A percentile compares a stretch with the other conserved stretches of the same genome.
phyloP scores from a whole-genome alignment of 2,113 vertebrate genomes.

The Eublepharis macularius region DNA sequence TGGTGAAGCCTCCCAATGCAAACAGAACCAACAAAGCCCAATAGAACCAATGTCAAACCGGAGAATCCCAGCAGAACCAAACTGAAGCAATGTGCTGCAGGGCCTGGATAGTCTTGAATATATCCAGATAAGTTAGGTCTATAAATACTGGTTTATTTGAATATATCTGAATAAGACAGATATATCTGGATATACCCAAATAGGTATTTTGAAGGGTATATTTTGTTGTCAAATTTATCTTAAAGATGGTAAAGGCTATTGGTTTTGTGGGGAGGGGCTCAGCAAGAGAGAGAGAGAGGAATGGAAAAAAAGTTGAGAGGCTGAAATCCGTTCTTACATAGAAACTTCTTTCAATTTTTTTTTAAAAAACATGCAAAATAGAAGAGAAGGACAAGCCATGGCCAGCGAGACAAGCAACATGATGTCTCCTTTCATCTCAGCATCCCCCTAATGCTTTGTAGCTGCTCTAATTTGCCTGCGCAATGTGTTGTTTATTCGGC shows the following conservation, averaged over 20 bases:
- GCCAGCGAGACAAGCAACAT: neutral
- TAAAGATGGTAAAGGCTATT: neutral
- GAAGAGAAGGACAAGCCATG: conserved; percentile 7
- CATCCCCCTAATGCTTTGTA: neutral
- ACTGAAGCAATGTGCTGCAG: too few relatives aligned
- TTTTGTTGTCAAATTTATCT: neutral
- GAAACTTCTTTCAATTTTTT: neutral
- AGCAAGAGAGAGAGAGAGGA: neutral
- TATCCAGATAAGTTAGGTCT: too few relatives aligned
- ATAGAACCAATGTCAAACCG: too few relatives aligned
- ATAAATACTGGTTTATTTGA: too few relatives aligned
- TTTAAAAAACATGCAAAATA: neutral
- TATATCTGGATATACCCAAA: too few relatives aligned
- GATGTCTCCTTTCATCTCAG: conserved; percentile 6
- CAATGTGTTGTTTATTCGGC: neutral
- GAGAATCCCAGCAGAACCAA: too few relatives aligned
- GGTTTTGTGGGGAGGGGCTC: neutral
- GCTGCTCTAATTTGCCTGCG: neutral
- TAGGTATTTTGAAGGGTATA: too few relatives aligned
- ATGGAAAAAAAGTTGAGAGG: neutral
- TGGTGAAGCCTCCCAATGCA: too few relatives aligned
- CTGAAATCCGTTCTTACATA: neutral
- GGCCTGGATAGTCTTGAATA: too few relatives aligned
- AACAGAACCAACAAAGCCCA: too few relatives aligned
- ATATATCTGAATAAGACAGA: too few relatives aligned